Percentiles rank a stretch among this genome's conserved stretches.
Conservation (phyloP, 2,888 invertebrate species). For the Rotaria sp. region DNA sequence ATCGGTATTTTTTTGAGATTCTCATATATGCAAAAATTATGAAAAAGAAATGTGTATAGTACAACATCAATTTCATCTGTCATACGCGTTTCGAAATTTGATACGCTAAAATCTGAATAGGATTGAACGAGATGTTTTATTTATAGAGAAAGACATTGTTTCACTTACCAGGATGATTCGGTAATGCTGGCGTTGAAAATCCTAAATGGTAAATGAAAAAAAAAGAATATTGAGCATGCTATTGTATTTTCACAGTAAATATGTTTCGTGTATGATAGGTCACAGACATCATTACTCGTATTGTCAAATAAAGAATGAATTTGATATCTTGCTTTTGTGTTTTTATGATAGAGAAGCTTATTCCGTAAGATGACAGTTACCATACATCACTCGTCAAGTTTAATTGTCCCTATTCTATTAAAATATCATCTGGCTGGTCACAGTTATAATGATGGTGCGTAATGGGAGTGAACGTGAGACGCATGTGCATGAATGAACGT, state of each 20-base stretch:
- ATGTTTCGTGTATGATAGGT: background rate
- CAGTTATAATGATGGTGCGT: background rate
- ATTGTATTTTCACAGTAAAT: no score
- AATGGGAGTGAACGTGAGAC: background rate
- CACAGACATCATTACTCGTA: background rate
- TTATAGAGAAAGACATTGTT: background rate
- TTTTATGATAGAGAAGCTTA: background rate
- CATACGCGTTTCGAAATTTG: background rate
- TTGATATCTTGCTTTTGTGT: background rate
- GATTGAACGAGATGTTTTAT: background rate
- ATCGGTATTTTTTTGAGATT: background rate
- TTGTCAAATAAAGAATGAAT: background rate
- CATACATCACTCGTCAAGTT: background rate
- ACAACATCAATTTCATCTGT: background rate
- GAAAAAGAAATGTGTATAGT: background rate
- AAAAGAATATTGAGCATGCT: background rate
- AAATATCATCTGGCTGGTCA: background rate
- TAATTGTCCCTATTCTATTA: slow-evolving; percentile 19
- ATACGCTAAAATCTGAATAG: background rate
- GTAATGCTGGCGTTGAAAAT: background rate
- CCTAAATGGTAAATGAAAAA: background rate
- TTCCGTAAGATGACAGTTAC: background rate
- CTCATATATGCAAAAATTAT: background rate
- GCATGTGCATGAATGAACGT: background rate
- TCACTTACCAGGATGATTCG: background rate